Evolutionary conservation across 2,797 vertebrate species (phyloP).

Genomic region (Myotis pilosus): DNA sequence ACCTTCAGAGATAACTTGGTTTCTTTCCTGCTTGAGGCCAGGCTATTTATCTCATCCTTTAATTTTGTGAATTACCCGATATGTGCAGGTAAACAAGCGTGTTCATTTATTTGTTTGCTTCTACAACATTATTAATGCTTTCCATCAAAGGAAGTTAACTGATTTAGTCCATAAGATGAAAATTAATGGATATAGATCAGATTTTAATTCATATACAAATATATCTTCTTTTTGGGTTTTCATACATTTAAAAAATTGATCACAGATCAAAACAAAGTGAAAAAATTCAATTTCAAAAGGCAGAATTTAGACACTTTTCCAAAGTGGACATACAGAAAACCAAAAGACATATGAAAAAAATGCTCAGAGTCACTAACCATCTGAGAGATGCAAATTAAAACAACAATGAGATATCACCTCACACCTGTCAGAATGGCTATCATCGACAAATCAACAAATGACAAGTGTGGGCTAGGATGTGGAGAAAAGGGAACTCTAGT

Average conservation of each 20-base stretch:
- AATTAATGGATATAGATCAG: neutral
- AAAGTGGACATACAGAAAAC: too few relatives aligned
- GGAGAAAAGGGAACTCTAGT: too few relatives aligned
- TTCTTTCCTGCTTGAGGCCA: neutral
- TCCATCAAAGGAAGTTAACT: conserved; percentile 1
- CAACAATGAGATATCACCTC: too few relatives aligned
- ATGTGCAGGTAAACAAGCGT: neutral
- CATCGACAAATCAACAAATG: too few relatives aligned
- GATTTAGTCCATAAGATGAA: neutral
- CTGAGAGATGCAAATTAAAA: too few relatives aligned
- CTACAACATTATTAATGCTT: neutral
- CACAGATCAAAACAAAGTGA: neutral
- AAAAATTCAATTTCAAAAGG: neutral
- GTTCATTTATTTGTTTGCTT: neutral
- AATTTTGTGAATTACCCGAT: neutral
- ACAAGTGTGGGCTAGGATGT: too few relatives aligned
- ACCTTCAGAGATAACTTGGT: neutral
- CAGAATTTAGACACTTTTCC: neutral
- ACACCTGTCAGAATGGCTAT: too few relatives aligned
- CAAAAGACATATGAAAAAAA: too few relatives aligned
- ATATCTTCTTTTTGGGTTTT: neutral
- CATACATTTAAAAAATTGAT: neutral
- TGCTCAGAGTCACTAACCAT: too few relatives aligned
- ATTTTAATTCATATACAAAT: neutral
- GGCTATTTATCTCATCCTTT: neutral